Base-by-base conservation (phyloP, 2,113 vertebrate genomes). In the Ochotona curzoniae region DNA sequence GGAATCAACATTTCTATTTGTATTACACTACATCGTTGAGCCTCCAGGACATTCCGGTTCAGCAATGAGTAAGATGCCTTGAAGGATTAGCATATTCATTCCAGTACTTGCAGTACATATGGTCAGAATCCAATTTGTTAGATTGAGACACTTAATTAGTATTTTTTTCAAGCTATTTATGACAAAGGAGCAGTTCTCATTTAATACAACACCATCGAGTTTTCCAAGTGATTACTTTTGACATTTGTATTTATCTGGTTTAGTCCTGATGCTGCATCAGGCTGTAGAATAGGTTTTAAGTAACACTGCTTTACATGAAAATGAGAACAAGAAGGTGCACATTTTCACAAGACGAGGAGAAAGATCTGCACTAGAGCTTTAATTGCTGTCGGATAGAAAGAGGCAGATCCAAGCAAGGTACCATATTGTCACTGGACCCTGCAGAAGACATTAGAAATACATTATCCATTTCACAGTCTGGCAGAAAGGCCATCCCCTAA, bases 181-280 rank as follows among this genome's bases (percentile, higher is more conserved):
- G 3, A 74, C 47, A 83, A 80, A 83, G 18, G 17, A 60, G 0
- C 1, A 51, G 1, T 21, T 8, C 1, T 70, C 30, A 30, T 47
- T 15, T 51, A 7, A 44, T n/a, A 60, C 10, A 49, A 12, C 25
- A 4, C 11, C 44, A 20, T 82, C 47, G 78, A 20, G 7, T 75
- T 94, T 92, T 93, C 66, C 80, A 76, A 85, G 70, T 91, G 30
- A 8, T 88, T 88, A 86, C 14, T 86, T 30, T 88, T 38, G 51
- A 70, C 11, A 61, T 86, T 30, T 80, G 21, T 89, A 54, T 32
- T 38, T 94, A 71, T 11, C 10, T 90, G 21, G 14, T 23, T 23
- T 25, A 60, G 44, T 44, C 44, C 25, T 54, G 5, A 10, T 14
- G 30, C 4, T 86, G 25, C 14, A 89, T 18, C 5, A 49, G 11